Evolutionary conservation across 2,888 invertebrate genomes (phyloP).

Genomic region (Acutogordius australiensis): DNA sequence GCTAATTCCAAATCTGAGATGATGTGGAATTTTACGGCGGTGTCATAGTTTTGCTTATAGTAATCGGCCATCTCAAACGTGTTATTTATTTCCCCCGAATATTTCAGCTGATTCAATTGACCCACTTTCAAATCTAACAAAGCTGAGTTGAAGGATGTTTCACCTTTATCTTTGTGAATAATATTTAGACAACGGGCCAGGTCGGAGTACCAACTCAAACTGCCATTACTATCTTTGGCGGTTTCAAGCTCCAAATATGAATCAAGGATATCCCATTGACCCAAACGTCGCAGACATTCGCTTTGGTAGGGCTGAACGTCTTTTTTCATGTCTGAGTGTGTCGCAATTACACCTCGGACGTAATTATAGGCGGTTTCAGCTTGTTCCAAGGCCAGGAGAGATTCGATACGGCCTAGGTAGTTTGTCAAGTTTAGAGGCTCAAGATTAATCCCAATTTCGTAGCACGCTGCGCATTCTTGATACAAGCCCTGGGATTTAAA

Average conservation of each 20-base stretch:
- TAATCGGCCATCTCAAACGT: background rate
- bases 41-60: background rate
- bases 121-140: background rate
- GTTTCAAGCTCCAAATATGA: background rate
- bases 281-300: background rate
- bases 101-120: background rate
- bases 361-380: conserved; percentile 4
- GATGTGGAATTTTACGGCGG: background rate
- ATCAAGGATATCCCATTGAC: background rate
- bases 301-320: background rate
- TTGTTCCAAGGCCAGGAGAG: background rate
- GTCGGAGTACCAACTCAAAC: background rate
- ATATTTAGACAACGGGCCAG: background rate
- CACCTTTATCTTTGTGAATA: background rate
- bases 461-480: conserved; percentile 4
- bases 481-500: background rate
- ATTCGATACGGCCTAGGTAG: background rate
- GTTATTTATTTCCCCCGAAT: background rate
- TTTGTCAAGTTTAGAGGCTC: background rate
- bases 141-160: background rate
- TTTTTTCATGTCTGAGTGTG: background rate
- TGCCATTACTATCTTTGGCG: background rate
- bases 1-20: background rate
- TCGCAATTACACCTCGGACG: background rate
- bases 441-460: background rate